Base-by-base conservation (phyloP, 2,797 vertebrate genomes). In the Brachymystax lenok region DNA sequence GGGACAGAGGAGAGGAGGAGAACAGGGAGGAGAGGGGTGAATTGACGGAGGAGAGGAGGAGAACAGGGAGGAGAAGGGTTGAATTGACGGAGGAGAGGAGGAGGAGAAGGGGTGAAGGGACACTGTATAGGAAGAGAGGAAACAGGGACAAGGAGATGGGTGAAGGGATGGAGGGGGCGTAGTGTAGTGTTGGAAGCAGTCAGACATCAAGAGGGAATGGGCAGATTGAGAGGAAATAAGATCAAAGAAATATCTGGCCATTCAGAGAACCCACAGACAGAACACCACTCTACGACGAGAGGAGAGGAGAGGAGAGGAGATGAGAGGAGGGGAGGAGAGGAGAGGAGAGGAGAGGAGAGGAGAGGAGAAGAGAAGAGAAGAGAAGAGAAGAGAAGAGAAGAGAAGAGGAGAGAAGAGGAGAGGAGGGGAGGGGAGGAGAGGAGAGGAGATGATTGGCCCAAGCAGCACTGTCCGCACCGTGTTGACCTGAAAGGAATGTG, bases 401-500 rank as follows among this genome's bases (percentile, higher is more conserved):
- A 14, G 14, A 30, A 3, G 17, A 3, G 17, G 30, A 13, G 27
- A 4, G 2, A 6, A 67, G 24, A 13, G n/a, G n/a, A 1, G 61
- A 6, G 10, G 64, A 2, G 30, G 3, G 13, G 35, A 8, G 0
- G 0, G 35, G 7, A 7, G 6, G 2, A 2, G 6, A 35, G 35
- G 33, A 8, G 35, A 10, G 35, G 7, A 12, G 2, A 46, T 35
- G 33, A 70, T 17, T n/a, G 35, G 12, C 17, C 33, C 19, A 40
- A 28, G 35, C 33, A 14, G 63, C 17, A 5, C 52, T 17, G 16
- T 56, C 16, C 19, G 0, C 19, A 30, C 28, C 1, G 14, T 8
- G 2, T 16, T 88, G 82, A 83, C 89, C 82, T 54, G 66, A 83
- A 67, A 30, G 66, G 66, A 16, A 68, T 35, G 66, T 30, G 16